Evolutionary conservation across 2,113 vertebrate species (phyloP), one percentile per base, ranked within the genome.

Genomic region (Cyprinodon variegatus): DNA sequence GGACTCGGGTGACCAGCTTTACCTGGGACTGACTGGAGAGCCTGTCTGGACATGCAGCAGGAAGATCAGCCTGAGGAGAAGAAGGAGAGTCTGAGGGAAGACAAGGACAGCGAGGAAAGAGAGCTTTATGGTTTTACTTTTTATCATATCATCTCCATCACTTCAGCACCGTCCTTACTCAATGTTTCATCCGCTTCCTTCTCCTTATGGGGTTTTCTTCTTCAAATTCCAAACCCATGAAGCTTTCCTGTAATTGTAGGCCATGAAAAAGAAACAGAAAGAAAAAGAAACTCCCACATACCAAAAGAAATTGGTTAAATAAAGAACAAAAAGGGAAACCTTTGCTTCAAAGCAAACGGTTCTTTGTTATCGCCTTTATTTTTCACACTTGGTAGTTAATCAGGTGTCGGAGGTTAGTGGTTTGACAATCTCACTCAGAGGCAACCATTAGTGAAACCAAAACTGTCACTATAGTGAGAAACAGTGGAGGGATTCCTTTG

Each of bases 1-100:
- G 69, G 90, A 90, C 86, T 92, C 88, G 87, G 91, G 81, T 94
- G 92, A 92, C 91, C 91, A 92, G 90, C 88, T 93, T 92, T 89
- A 91, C 90, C 90, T 86, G 82, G 77, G 81, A 83, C 82, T 86
- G 89, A 90, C 82, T 85, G 66, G 60, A 86, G 90, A 86, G 90
- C 93, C 83, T 60, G 91, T 84, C 90, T 72, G 76, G 87, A 92
- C 93, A 90, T 70, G 92, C 84, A 88, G n/a, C 68, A 61, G 40
- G 77, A 66, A 64, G 82, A 83, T 72, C 62, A 72, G 84, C 87
- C 83, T 1, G 67, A 61, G 85, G 89, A 45, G 20, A 53, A 69
- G 79, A 68, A 68, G 75, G 83, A 82, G 53, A 78, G 40, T 59
- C 53, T 78, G 13, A 76, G 70, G 48, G 69, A 72, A 79, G 70